Conservation (phyloP, 2,113 vertebrate species). For the Dasypus novemcinctus region DNA sequence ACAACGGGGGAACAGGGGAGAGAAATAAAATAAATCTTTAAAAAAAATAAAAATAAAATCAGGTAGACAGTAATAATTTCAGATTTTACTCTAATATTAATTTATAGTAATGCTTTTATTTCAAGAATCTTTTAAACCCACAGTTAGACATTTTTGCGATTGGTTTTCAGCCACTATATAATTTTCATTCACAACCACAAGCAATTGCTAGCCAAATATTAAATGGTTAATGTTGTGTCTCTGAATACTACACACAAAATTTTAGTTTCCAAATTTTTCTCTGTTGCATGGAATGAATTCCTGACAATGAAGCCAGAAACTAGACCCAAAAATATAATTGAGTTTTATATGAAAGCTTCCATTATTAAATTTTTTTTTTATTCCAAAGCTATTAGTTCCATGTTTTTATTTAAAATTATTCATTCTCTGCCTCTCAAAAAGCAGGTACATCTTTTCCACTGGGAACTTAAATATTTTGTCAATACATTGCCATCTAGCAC, state of each 20-base stretch:
- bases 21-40: too few relatives aligned
- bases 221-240: background rate
- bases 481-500: background rate
- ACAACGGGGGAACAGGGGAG: too few relatives aligned
- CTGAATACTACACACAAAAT: background rate
- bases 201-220: background rate
- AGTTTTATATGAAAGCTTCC: background rate
- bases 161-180: background rate
- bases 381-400: background rate
- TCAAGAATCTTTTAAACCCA: background rate
- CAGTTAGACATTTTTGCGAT: background rate
- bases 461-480: background rate
- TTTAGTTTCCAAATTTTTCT: slow-evolving; percentile 1
- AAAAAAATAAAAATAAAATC: too few relatives aligned
- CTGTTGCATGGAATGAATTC: background rate
- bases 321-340: background rate
- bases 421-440: slow-evolving; percentile 10
- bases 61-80: background rate
- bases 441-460: background rate
- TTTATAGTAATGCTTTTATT: background rate
- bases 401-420: background rate
- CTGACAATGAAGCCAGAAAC: slow-evolving; percentile 14
- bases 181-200: slow-evolving; percentile 33
- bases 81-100: background rate
- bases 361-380: slow-evolving; percentile 1